Conservation (phyloP, 2,797 vertebrate genomes). For the Lutjanus campechanus region DNA sequence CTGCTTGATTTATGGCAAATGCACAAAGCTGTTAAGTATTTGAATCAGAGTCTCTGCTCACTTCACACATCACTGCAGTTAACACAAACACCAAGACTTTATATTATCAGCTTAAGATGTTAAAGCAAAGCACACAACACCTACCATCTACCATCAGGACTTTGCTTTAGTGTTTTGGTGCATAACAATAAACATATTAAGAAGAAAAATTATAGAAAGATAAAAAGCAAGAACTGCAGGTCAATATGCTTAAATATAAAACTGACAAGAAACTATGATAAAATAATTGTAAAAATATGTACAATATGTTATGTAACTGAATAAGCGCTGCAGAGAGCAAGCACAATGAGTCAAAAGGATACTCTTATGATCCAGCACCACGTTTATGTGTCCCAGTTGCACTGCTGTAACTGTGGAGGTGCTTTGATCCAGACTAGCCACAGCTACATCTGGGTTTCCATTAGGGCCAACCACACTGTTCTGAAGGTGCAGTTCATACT, state of each 20-base stretch:
- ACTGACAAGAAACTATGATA: too few relatives aligned
- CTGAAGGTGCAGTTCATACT: constrained; percentile 94
- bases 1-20: background rate
- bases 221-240: too few relatives aligned
- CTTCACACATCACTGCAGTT: background rate
- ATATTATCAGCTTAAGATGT: background rate
- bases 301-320: background rate
- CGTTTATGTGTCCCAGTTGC: constrained; percentile 85
- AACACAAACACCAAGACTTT: constrained; percentile 8
- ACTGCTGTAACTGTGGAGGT: constrained; percentile 80
- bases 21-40: background rate
- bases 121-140: constrained; percentile 6
- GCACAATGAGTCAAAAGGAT: constrained; percentile 76
- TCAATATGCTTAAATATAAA: too few relatives aligned
- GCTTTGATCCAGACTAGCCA: constrained; percentile 88
- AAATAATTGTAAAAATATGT: too few relatives aligned
- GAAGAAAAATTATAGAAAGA: too few relatives aligned
- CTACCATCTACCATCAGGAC: background rate
- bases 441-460: constrained; percentile 78
- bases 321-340: background rate
- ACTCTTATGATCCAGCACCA: constrained; percentile 88
- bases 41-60: background rate
- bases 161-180: too few relatives aligned
- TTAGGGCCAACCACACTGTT: constrained; percentile 81
- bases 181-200: too few relatives aligned